Conservation (phyloP, 1,140 invertebrate species). For the Nixonia krombeini region DNA sequence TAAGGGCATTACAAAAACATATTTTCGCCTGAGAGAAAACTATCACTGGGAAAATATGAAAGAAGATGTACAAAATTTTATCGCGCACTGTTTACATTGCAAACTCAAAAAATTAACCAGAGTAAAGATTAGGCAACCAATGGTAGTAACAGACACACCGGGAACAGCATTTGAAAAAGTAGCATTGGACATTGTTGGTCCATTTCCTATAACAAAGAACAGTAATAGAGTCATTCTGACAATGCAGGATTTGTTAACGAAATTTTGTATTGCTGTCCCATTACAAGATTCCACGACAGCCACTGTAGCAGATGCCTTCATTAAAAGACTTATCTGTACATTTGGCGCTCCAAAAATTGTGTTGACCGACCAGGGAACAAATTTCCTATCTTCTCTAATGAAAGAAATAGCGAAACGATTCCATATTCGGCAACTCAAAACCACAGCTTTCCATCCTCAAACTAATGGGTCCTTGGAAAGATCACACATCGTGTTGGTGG, state of each 20-base stretch:
- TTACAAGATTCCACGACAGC: conserved; percentile 20
- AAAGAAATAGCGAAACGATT: conserved; percentile 42
- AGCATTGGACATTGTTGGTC: conserved; percentile 48
- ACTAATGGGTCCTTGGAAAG: conserved; percentile 57
- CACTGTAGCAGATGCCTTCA: conserved; percentile 34
- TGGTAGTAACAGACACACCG: conserved; percentile 24
- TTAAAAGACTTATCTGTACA: conserved; percentile 34
- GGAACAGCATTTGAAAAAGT: conserved; percentile 8
- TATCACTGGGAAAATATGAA: conserved; percentile 37
- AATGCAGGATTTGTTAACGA: conserved; percentile 52
- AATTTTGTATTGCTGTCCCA: conserved; percentile 38
- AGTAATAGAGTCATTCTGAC: conserved; percentile 50
- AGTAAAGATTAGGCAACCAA: conserved; percentile 17
- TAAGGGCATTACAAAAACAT: conserved; percentile 28
- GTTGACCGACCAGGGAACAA: conserved; percentile 50
- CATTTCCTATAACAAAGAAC: conserved; percentile 28
- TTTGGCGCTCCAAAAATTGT: conserved; percentile 47
- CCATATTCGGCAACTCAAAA: conserved; percentile 48
- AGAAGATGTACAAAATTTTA: conserved; percentile 26
- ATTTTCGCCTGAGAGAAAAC: conserved; percentile 6
- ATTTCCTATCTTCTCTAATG: conserved; percentile 44
- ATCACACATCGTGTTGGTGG: conserved; percentile 53
- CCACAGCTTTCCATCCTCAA: conserved; percentile 63
- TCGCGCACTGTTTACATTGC: conserved; percentile 22
- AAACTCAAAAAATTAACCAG: conserved; percentile 25